Base-by-base conservation (phyloP, 1,140 invertebrate genomes). In the Drosophila sp. region DNA sequence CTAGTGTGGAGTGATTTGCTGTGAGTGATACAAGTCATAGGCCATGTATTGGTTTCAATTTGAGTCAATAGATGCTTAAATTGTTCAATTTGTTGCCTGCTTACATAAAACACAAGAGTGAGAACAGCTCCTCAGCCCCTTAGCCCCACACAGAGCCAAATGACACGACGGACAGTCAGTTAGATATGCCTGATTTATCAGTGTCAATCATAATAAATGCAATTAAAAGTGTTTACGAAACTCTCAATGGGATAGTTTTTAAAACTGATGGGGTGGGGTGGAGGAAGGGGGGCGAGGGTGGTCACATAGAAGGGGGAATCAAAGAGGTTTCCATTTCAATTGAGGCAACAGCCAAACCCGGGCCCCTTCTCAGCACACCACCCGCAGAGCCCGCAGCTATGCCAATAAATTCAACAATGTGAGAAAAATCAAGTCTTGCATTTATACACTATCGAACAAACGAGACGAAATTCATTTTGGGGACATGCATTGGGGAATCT, bases 161-260 rank as follows among this genome's bases (percentile, higher is more conserved):
- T 76, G 78, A 80, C 66, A 80, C 17, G 35, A 38, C 10, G 10
- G 1, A 38, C 10, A 10, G 35, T 11, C 35, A 11, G 65, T 58
- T 60, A 70, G 35, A 60, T 62, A 69, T 69, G 67, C 60, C 64
- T 66, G 57, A 80, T 84, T 85, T 75, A 66, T 72, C 71, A 82
- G 83, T 82, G 83, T 87, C 83, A 87, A 87, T 87, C 83, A 83
- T 79, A 89, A 87, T 87, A 76, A 87, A 83, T 79, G 83, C 83
- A 87, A 87, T 87, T 83, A 83, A 83, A 69, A 71, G 66, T 35
- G 60, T 80, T 76, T 66, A 66, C 73, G 73, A 81, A 81, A 81
- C 79, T 66, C 73, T 64, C 68, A 41, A 47, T 65, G 27, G 6
- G 32, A 56, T 50, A 57, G 68, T 50, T 25, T 41, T 3, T 8